Evolutionary conservation across 2,888 invertebrate genomes (phyloP), one percentile per base, ranked within the genome.

Genomic region (Napeogenes sylphis): DNA sequence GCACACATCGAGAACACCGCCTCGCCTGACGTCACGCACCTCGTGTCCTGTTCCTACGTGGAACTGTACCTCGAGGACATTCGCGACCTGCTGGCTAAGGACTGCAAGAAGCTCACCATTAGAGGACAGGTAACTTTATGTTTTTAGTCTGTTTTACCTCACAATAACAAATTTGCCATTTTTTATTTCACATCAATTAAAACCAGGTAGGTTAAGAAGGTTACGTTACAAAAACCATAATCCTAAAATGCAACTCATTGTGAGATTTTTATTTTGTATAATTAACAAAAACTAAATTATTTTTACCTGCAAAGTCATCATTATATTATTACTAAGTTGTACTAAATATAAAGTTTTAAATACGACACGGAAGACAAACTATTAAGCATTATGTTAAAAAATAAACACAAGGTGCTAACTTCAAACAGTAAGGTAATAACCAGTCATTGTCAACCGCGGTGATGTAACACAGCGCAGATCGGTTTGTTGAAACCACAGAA

Each of bases 21-120:
- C 66, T 96, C 97, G 4, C 94, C 95, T 63, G 97, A 99, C 81
- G 95, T 97, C 82, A 98, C 99, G 79, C 99, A 98, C 83, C 92
- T 99, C 69, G 98, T 99, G 13, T 93, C 98, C 74, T 98, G 98
- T 56, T 98, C 98, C 61, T 99, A 99, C 84, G 92, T 99, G 66
- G 99, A 99, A 90, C 97, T 99, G 63, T 99, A 99, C 81, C 96
- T 98, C 90, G 98, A 96, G 78, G 96, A 96, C 75, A 95, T 95
- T 68, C 91, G 96, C 81, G 95, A 92, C 68, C 92, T 92, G 66
- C 91, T 94, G 66, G 85, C 93, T 54, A 92, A 95, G 70, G 96
- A 96, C 75, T 94, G 94, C 78, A 96, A 96, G 83, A 93, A 94
- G 75, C 95, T 95, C 71, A 93, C 93, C 35, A 88, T 91, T 35